Percentiles rank a stretch among this genome's conserved stretches.
Evolutionary conservation across 2,888 invertebrate species (phyloP).

Genomic region (Poecilus cupreus): DNA sequence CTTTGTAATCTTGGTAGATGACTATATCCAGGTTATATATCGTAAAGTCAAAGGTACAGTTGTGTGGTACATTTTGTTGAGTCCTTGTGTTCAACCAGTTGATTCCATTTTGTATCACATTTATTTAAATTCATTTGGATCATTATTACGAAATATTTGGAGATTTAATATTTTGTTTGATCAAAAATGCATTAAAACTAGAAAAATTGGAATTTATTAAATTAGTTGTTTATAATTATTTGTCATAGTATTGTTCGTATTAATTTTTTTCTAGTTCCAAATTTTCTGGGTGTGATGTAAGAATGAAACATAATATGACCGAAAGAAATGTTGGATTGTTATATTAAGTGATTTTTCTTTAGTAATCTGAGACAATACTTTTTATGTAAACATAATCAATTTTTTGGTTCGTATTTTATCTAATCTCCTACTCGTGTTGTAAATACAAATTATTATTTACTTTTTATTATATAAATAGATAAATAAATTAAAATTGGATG

Average conservation of each 20-base stretch:
- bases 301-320: conserved; percentile 6
- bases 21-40: conserved; percentile 61
- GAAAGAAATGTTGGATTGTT: conserved; percentile 35
- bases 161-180: conserved; percentile 28
- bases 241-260: not conserved
- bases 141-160: not conserved
- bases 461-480: not conserved
- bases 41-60: conserved; percentile 70
- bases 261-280: conserved; percentile 17
- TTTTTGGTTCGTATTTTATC: conserved; percentile 13
- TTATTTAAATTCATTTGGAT: conserved; percentile 28
- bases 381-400: not conserved
- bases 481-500: not conserved
- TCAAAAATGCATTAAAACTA: not conserved
- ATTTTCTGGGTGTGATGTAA: conserved; percentile 36
- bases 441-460: not conserved
- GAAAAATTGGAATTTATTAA: conserved; percentile 23
- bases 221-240: not conserved
- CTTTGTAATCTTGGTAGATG: conserved; percentile 51
- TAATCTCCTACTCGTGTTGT: not conserved
- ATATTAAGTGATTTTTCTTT: conserved; percentile 69
- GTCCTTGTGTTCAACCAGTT: conserved; percentile 54
- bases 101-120: conserved; percentile 41
- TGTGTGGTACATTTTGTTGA: conserved; percentile 55
- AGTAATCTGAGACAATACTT: conserved; percentile 69